These are phyloP conservation scores for Meta bourneti DNA, from an alignment of 2,888 invertebrate species.

Conservation along the genomic window DNA sequence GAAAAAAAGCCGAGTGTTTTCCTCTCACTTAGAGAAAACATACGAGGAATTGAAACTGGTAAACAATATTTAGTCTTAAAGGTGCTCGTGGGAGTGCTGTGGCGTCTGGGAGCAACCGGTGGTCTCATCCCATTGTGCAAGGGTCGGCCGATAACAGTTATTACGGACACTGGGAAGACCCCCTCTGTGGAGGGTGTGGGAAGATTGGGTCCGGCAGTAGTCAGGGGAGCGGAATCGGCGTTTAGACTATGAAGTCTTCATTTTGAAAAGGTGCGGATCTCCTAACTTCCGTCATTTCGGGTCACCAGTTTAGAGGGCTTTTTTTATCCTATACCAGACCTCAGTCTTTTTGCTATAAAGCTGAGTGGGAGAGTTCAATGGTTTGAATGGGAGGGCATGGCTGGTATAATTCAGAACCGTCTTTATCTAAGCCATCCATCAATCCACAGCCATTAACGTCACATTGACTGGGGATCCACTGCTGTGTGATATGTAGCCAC, in stretches of 20 bases:
- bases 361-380: no score
- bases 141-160: constrained; percentile 55
- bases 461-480: no score
- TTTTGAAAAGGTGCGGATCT: background rate
- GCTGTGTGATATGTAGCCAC: no score
- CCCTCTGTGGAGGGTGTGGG: constrained; percentile 6
- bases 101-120: constrained; percentile 21
- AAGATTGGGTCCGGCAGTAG: constrained; percentile 32
- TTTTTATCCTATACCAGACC: no score
- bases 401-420: no score
- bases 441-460: no score
- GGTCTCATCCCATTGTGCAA: constrained; percentile 67
- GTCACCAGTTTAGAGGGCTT: background rate
- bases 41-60: background rate
- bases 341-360: no score
- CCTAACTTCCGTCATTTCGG: constrained; percentile 34
- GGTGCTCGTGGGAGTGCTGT: constrained; percentile 8
- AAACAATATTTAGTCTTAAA: constrained; percentile 52
- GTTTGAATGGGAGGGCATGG: no score
- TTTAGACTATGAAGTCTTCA: constrained; percentile 68
- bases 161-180: constrained; percentile 3
- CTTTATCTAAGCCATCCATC: no score
- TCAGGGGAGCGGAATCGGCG: constrained; percentile 25
- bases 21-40: background rate
- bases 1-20: constrained; percentile 6